phyloP scores from a whole-genome alignment of 2,113 vertebrate species.

The Notarius quadriscutis region DNA sequence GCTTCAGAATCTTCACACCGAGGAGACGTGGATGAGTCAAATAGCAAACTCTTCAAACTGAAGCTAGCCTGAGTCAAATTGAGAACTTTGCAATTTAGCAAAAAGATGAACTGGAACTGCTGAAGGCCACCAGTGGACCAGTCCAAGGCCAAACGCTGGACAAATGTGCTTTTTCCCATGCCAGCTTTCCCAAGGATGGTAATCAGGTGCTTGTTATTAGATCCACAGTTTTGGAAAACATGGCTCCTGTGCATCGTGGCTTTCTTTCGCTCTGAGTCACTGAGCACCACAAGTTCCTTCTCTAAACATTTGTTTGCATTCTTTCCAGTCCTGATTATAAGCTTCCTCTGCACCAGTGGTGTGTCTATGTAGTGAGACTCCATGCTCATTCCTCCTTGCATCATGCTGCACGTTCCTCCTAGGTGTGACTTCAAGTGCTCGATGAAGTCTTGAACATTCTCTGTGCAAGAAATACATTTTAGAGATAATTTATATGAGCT shows the following conservation, averaged over 20 bases:
- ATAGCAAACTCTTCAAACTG: conserved; percentile 79
- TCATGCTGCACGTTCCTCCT: conserved; percentile 58
- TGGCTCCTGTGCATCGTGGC: conserved; percentile 60
- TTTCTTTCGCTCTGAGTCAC: conserved; percentile 71
- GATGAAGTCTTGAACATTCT: conserved; percentile 72
- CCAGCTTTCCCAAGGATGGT: conserved; percentile 72
- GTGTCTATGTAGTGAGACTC: conserved; percentile 75
- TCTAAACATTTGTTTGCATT: conserved; percentile 74
- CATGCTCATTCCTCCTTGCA: conserved; percentile 61
- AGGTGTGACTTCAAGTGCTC: conserved; percentile 67
- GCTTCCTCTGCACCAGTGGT: conserved; percentile 70
- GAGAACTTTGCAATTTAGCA: conserved; percentile 75
- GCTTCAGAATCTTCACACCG: conserved; percentile 59
- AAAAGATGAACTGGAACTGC: conserved; percentile 86
- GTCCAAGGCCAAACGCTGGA: conserved; percentile 79
- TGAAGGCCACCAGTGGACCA: conserved; percentile 80
- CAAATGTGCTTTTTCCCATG: conserved; percentile 84
- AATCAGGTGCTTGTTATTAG: conserved; percentile 62
- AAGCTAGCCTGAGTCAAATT: conserved; percentile 61
- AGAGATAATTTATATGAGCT: not conserved
- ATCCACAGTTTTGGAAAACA: conserved; percentile 64
- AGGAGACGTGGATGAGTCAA: conserved; percentile 64
- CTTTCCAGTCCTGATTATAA: conserved; percentile 69
- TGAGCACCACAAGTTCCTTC: conserved; percentile 75
- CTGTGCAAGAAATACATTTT: conserved; percentile 64